phyloP scores from a whole-genome alignment of 2,797 vertebrate species.

The Thaleichthys pacificus region DNA sequence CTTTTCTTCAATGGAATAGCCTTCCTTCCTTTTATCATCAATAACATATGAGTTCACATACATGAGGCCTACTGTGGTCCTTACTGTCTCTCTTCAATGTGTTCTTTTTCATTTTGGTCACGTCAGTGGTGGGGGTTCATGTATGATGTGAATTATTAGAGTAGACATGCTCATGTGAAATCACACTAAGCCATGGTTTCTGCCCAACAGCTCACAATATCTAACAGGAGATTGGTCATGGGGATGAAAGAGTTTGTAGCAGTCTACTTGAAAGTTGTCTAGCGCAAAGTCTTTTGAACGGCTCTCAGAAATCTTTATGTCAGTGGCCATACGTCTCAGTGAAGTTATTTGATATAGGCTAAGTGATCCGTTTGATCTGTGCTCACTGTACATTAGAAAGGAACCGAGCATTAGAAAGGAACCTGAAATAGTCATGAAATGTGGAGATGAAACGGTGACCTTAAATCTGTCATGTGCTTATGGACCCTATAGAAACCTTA shows the following conservation, averaged over 20 bases:
- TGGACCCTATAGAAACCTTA: constrained; percentile 20
- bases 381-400: constrained; percentile 40
- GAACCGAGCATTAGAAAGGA: constrained; percentile 36
- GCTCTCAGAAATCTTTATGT: constrained; percentile 8
- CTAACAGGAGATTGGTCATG: constrained; percentile 53
- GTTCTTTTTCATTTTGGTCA: background rate
- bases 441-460: constrained; percentile 31
- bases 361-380: constrained; percentile 39
- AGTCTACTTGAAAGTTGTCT: constrained; percentile 36
- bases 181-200: constrained; percentile 36
- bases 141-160: constrained; percentile 42
- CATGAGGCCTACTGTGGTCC: background rate
- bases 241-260: constrained; percentile 51
- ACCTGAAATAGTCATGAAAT: constrained; percentile 30
- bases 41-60: background rate
- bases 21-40: constrained; percentile 1
- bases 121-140: constrained; percentile 2
- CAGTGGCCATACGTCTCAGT: constrained; percentile 22
- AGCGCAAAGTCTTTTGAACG: constrained; percentile 24
- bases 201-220: constrained; percentile 43
- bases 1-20: background rate
- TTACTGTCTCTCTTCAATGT: background rate
- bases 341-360: constrained; percentile 36
- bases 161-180: constrained; percentile 46
- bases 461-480: constrained; percentile 35